Evolutionary conservation across 2,888 invertebrate genomes (phyloP), one percentile per base, ranked within the genome.

Genomic region (Mactromeris polynyma): DNA sequence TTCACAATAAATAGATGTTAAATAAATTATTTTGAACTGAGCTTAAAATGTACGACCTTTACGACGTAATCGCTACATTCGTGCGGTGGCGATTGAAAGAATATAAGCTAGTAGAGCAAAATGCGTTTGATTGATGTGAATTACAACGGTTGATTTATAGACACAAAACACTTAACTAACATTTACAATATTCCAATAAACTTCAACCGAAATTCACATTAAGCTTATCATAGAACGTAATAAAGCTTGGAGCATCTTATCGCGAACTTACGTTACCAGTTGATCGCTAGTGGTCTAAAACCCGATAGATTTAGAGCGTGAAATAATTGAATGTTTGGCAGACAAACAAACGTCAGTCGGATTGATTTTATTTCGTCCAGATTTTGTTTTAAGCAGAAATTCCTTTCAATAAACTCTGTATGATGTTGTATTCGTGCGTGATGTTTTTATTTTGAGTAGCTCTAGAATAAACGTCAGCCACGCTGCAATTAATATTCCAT

Each of bases 251-350:
- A 73, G 17, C 6, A 36, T 33, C 73, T 73, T 73, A 73, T 31
- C 33, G 9, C 36, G 9, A 73, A 73, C 4, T 73, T 3, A 73
- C 33, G 17, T 73, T 73, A 33, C 69, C 33, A 3, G 31, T 2
- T 7, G 7, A 69, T 17, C 73, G 33, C 36, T 14, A 73, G 73
- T 36, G 33, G 73, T 6, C 73, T 36, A 17, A 58, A 36, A 33
- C 36, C 6, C 73, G 36, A 36, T 73, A 36, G 31, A 73, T 73
- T 26, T 36, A 33, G 73, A 36, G 36, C 33, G 33, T 17, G 26
- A 26, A 73, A 51, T 78, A 84, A 54, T 78, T 83, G 77, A 33
- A n/a, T 51, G 54, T 46, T 78, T 84, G 78, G 84, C 84, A 84
- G 78, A 42, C 83, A 46, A 54, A 19, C 73, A 33, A 73, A 1